Evolutionary conservation across 2,888 invertebrate species (phyloP), one percentile per base, ranked within the genome.

Genomic region (Emmelina monodactyla): DNA sequence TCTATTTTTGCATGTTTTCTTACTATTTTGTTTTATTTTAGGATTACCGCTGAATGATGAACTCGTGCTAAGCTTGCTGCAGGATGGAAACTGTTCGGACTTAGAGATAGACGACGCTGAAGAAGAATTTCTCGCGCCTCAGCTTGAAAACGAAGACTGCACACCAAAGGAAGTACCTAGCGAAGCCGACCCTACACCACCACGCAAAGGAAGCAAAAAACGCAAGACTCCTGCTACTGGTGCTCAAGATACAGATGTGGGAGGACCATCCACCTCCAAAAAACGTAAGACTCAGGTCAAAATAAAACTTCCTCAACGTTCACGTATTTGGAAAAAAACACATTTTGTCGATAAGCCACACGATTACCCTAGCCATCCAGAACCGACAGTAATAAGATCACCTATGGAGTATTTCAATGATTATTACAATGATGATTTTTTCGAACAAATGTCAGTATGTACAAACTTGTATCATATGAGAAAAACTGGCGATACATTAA

Each of bases 351-450:
- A 35, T 25, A 33, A 38, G 22, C 14, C 25, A 14, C 33, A 33
- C 16, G 29, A 35, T 13, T 38, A 29, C 32, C 10, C 12, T 28
- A n/a, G 30, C 11, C 33, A 29, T 12, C 31, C 35, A 19, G n/a
- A 31, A 16, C 22, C 38, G n/a, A 10, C 28, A 14, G 30, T 22
- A 32, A 13, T 38, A 25, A 14, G 38, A 25, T 35, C 36, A 14
- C 35, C 39, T 11, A 31, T 22, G 4, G 33, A 33, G 12, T 39
- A 39, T 32, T 39, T 31, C 29, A 4, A 12, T 19, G 32, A 39
- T 16, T 37, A 39, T 35, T 40, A 22, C 25, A 14, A 33, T 35
- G 35, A 40, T 33, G 33, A 37, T 37, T 40, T 37, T 31, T 40
- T 28, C 16, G 37, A 40, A 35, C 14, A 31, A 3, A 35, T 35